Conservation (phyloP, 2,113 vertebrate genomes). For the Etheostoma spectabile region DNA sequence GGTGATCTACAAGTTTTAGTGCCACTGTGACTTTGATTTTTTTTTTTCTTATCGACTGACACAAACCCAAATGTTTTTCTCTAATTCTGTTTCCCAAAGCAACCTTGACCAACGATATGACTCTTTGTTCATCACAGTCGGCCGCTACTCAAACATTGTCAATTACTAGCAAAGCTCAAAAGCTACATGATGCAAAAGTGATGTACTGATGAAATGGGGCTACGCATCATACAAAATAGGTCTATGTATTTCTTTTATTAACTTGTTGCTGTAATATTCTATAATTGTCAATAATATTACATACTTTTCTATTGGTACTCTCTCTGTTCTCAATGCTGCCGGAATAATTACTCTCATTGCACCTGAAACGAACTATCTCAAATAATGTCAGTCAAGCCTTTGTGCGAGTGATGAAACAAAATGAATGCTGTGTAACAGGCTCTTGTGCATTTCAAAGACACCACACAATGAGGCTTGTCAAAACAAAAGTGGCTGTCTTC, state of each 20-base stretch:
- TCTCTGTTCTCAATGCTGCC: constrained; percentile 51
- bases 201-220: background rate
- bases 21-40: constrained; percentile 4
- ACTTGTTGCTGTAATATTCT: constrained; percentile 49
- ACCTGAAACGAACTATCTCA: constrained; percentile 73
- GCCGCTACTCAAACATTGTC: background rate
- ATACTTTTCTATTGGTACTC: constrained; percentile 51
- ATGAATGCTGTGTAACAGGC: constrained; percentile 73
- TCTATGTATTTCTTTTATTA: constrained; percentile 46
- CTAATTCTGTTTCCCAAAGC: background rate
- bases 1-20: background rate
- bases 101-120: constrained; percentile 21
- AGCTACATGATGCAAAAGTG: background rate
- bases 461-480: constrained; percentile 66
- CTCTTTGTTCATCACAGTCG: background rate
- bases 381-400: constrained; percentile 72
- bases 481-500: constrained; percentile 78
- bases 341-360: constrained; percentile 74
- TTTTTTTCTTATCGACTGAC: background rate
- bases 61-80: background rate
- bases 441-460: constrained; percentile 73
- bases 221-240: background rate
- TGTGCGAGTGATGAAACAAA: constrained; percentile 71
- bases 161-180: constrained; percentile 16
- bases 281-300: constrained; percentile 52